Conservation (phyloP, 2,888 invertebrate species). For the Phania funesta region DNA sequence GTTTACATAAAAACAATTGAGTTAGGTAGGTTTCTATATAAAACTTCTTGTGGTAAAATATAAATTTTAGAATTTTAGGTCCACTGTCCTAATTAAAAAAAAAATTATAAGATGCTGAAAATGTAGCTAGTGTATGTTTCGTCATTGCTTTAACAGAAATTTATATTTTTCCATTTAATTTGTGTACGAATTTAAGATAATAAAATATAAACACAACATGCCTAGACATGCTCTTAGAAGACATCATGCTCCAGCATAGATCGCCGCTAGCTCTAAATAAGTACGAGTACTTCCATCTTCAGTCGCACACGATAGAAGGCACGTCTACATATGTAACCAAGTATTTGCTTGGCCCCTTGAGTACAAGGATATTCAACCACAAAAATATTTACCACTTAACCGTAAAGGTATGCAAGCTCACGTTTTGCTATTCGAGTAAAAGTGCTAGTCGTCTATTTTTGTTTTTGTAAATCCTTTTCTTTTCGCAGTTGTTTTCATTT, state of each 20-base stretch:
- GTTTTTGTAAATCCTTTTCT: conserved; percentile 17
- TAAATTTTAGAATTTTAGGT: no score
- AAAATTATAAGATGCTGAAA: not conserved
- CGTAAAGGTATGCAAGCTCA: conserved; percentile 53
- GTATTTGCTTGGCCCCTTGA: conserved; percentile 10
- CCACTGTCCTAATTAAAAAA: not conserved
- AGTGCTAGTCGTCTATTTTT: conserved; percentile 20
- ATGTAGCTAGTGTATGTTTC: not conserved
- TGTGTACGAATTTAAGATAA: conserved; percentile 36
- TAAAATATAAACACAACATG: conserved; percentile 36
- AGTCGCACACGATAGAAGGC: not conserved
- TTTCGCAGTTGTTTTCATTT: not conserved
- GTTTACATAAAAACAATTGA: no score
- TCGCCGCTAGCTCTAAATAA: conserved; percentile 4
- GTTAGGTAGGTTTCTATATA: no score
- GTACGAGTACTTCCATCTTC: not conserved
- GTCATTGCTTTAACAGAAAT: not conserved
- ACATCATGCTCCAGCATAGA: conserved; percentile 2
- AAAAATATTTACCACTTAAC: conserved; percentile 58
- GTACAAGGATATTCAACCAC: conserved; percentile 61
- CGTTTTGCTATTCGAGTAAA: conserved; percentile 45
- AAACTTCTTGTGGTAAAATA: no score
- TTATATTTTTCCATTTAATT: conserved; percentile 2
- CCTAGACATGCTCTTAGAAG: conserved; percentile 2
- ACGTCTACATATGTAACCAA: not conserved